Percentiles rank a stretch among this genome's conserved stretches.
Evolutionary conservation across 2,797 vertebrate genomes (phyloP).

Genomic region (Pseudopleuronectes americanus): DNA sequence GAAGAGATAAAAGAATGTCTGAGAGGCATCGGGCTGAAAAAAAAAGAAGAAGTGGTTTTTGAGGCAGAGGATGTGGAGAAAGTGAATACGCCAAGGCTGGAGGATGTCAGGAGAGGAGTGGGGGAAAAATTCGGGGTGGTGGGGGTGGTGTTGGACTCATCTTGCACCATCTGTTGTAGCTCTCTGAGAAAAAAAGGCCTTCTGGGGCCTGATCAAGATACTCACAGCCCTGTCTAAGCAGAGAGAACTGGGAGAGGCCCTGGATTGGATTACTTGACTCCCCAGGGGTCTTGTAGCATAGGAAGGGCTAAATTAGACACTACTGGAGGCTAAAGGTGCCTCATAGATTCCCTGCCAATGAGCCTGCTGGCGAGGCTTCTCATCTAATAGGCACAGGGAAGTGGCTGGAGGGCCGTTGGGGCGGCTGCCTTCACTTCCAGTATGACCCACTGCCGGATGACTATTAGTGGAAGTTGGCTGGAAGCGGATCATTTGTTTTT

Average conservation of each 20-base stretch:
- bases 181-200: slow-evolving; percentile 52
- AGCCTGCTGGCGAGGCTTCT: slow-evolving; percentile 40
- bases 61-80: slow-evolving; percentile 23
- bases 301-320: slow-evolving; percentile 64
- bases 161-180: slow-evolving; percentile 72
- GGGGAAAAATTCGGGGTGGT: slow-evolving; percentile 28
- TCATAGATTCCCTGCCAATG: slow-evolving; percentile 38
- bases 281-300: slow-evolving; percentile 46
- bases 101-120: slow-evolving; percentile 32
- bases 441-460: not conserved
- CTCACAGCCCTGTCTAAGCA: slow-evolving; percentile 60
- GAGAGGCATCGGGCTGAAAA: not conserved
- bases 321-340: slow-evolving; percentile 46
- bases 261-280: slow-evolving; percentile 63
- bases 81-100: slow-evolving; percentile 8
- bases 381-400: slow-evolving; percentile 39
- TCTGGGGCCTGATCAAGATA: slow-evolving; percentile 71
- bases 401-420: not conserved
- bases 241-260: slow-evolving; percentile 44
- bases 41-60: slow-evolving; percentile 1
- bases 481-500: not conserved
- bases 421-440: not conserved
- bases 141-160: slow-evolving; percentile 30
- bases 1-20: slow-evolving; percentile 4
- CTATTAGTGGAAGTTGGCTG: not conserved